Conservation (phyloP, 2,888 invertebrate genomes). For the Himalopsyche japonica region DNA sequence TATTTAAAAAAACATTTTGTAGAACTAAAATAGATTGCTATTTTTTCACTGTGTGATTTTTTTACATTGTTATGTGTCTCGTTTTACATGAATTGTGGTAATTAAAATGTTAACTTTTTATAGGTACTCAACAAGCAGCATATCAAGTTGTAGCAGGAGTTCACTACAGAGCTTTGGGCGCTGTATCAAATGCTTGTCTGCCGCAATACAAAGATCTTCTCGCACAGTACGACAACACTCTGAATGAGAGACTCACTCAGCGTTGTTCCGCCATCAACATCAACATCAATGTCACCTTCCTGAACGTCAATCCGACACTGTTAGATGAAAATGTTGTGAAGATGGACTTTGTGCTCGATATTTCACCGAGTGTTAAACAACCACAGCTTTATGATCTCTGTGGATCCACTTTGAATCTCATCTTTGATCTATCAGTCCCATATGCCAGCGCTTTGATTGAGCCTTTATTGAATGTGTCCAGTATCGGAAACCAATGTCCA, state of each 20-base stretch:
- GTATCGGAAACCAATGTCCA: slow-evolving; percentile 91
- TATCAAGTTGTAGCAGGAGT: slow-evolving; percentile 88
- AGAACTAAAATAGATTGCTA: too few relatives aligned
- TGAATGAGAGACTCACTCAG: slow-evolving; percentile 83
- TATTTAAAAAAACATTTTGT: too few relatives aligned
- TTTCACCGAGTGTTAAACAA: slow-evolving; percentile 85
- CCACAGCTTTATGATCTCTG: slow-evolving; percentile 93
- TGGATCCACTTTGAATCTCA: slow-evolving; percentile 88
- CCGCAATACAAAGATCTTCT: slow-evolving; percentile 83
- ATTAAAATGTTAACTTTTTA: too few relatives aligned
- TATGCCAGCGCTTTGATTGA: slow-evolving; percentile 89
- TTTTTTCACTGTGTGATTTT: too few relatives aligned
- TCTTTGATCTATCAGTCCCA: slow-evolving; percentile 92
- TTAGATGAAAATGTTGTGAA: slow-evolving; percentile 86
- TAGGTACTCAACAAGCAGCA: slow-evolving; percentile 91
- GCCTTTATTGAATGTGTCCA: slow-evolving; percentile 83
- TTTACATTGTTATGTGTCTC: too few relatives aligned
- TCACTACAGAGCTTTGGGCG: slow-evolving; percentile 87
- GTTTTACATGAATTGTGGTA: background rate
- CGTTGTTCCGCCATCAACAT: slow-evolving; percentile 94
- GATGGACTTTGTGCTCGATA: slow-evolving; percentile 86
- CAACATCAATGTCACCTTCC: slow-evolving; percentile 90
- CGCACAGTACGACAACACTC: slow-evolving; percentile 75
- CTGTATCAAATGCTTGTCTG: slow-evolving; percentile 81
- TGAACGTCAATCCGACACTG: slow-evolving; percentile 78